Evolutionary conservation across 2,113 vertebrate species (phyloP).

Genomic region (Anarrhichthys ocellatus): DNA sequence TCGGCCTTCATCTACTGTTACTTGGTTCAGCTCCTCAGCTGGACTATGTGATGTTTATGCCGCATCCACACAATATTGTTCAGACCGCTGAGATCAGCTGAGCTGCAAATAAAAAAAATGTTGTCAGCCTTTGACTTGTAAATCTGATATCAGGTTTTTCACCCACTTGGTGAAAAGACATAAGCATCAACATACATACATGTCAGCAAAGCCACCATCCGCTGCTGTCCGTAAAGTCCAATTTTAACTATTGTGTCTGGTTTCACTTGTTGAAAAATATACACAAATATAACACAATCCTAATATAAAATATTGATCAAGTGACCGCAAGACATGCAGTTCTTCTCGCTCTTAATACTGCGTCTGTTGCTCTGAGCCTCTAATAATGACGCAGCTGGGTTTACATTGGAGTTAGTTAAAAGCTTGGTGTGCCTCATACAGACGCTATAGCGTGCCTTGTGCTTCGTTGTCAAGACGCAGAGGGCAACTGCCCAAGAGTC

Average conservation of each 20-base stretch:
- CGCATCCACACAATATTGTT: neutral
- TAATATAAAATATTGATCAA: neutral
- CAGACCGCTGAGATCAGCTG: neutral
- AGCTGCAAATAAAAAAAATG: neutral
- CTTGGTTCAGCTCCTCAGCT: neutral
- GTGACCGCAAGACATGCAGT: neutral
- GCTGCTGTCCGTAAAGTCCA: neutral
- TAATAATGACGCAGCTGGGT: too few relatives aligned
- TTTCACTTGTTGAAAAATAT: neutral
- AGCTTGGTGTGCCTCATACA: too few relatives aligned
- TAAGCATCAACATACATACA: neutral
- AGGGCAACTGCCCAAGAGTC: too few relatives aligned
- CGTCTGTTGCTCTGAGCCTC: too few relatives aligned
- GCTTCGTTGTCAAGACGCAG: too few relatives aligned
- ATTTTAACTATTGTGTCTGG: neutral
- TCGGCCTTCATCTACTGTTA: neutral
- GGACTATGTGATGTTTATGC: neutral
- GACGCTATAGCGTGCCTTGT: too few relatives aligned
- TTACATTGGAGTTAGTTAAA: too few relatives aligned
- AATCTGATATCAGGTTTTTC: neutral
- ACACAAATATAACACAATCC: neutral
- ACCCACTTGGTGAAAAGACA: neutral
- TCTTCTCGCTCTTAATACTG: too few relatives aligned
- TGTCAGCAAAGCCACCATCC: neutral
- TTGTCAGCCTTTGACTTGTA: neutral